Evolutionary conservation across 2,113 vertebrate species (phyloP).

Genomic region (Regulus satrapa): DNA sequence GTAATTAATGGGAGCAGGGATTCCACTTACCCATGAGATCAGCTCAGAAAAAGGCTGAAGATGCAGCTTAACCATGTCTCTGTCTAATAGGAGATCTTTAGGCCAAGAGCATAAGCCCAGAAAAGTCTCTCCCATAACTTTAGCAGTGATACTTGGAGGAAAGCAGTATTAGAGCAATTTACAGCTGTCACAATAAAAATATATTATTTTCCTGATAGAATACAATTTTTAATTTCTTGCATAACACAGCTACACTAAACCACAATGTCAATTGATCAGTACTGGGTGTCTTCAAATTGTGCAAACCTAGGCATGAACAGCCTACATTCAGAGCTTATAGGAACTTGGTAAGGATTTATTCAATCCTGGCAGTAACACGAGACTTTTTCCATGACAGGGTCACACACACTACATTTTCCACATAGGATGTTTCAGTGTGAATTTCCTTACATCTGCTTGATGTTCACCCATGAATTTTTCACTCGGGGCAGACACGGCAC

Average conservation of each 20-base stretch:
- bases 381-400: not conserved
- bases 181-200: not conserved
- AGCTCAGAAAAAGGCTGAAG: not conserved
- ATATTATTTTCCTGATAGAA: not conserved
- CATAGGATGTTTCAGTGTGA: rapidly evolving
- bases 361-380: not conserved
- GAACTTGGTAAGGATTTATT: not conserved
- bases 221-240: not conserved
- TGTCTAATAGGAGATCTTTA: not conserved
- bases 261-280: not conserved
- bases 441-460: not conserved
- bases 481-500: not conserved
- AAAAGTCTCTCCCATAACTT: not conserved
- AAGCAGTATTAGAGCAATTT: not conserved
- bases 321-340: rapidly evolving
- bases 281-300: not conserved
- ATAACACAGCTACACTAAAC: not conserved
- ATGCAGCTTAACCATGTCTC: not conserved
- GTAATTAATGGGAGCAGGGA: not conserved
- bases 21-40: not conserved
- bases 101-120: not conserved
- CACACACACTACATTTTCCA: not conserved
- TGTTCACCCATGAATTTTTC: not conserved
- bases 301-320: not conserved
- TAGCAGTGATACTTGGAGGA: not conserved